Percentiles rank a stretch among this genome's conserved stretches.
phyloP scores from a whole-genome alignment of 2,113 vertebrate genomes.

The Chloroceryle aenea region DNA sequence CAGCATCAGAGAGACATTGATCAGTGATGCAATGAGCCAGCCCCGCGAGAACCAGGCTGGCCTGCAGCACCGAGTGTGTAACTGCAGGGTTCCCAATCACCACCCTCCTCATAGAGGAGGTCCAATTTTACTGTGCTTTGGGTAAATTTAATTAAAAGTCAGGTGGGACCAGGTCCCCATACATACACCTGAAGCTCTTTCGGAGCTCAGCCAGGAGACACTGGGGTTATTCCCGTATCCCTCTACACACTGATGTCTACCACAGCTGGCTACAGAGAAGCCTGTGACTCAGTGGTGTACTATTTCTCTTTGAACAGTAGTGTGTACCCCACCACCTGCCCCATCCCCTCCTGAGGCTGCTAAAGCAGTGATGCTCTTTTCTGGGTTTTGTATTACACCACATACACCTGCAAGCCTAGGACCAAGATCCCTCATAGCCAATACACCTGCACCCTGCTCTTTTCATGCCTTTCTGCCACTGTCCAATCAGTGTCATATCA shows the following conservation, averaged over 20 bases:
- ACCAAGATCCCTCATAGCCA: neutral
- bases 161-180: neutral
- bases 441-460: neutral
- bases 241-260: neutral
- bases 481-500: neutral
- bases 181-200: neutral
- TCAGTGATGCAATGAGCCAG: constrained; percentile 68
- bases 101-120: constrained; percentile 8
- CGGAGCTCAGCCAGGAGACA: neutral
- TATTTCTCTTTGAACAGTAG: constrained; percentile 18
- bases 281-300: neutral
- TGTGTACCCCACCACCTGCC: neutral
- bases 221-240: neutral
- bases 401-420: neutral
- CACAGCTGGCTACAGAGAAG: neutral
- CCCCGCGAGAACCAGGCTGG: constrained; percentile 16
- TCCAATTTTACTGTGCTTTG: constrained; percentile 3
- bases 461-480: fast-evolving
- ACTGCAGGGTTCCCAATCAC: constrained; percentile 6
- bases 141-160: constrained; percentile 61
- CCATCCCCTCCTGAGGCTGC: neutral
- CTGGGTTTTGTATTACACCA: neutral
- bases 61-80: neutral
- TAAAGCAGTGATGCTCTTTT: neutral
- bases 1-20: constrained; percentile 64